Base-by-base conservation (phyloP, 2,113 vertebrate species). In the Tupaia tana region DNA sequence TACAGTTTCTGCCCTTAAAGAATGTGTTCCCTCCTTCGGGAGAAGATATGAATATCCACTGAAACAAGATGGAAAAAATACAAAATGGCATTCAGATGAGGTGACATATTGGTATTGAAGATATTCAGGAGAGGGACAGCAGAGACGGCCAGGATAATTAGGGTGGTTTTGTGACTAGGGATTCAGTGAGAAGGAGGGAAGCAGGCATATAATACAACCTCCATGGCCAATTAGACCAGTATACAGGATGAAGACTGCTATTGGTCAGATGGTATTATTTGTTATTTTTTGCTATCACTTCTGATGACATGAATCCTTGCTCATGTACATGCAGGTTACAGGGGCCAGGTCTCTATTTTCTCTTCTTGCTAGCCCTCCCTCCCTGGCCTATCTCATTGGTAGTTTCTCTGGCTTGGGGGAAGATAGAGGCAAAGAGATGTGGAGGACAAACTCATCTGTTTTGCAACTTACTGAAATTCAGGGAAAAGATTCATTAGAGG, bases 381-480 rank as follows among this genome's bases (percentile, higher is more conserved):
- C 25, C 27, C 34, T 11, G 19, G 56, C 82, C 66, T 54, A 12
- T 61, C 7, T 16, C 75, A 2, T 8, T 59, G n/a, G 24, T 86
- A 54, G 74, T 81, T 75, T 82, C 64, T 74, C 34, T 77, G 85
- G 22, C 61, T 92, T 6, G 10, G 82, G 34, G 59, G 18, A 74
- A 67, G 64, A 73, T 15, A 22, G 70, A 93, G 56, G 43, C 71
- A 67, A 79, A 79, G 73, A 82, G 80, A 74, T 2, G 1, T 59
- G 94, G 79, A 81, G 87, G 86, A 61, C 87, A 90, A 78, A 29
- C 12, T 31, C 85, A 29, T 64, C 52, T 67, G 52, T 81, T 90
- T 78, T 43, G 66, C 22, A 43, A 15, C 34, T 52, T 69, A n/a
- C 27, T 59, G 58, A 85, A 85, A 34, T 79, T 93, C 71, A 70